phyloP scores from a whole-genome alignment of 1,140 invertebrate species.

The Myzus persicae region DNA sequence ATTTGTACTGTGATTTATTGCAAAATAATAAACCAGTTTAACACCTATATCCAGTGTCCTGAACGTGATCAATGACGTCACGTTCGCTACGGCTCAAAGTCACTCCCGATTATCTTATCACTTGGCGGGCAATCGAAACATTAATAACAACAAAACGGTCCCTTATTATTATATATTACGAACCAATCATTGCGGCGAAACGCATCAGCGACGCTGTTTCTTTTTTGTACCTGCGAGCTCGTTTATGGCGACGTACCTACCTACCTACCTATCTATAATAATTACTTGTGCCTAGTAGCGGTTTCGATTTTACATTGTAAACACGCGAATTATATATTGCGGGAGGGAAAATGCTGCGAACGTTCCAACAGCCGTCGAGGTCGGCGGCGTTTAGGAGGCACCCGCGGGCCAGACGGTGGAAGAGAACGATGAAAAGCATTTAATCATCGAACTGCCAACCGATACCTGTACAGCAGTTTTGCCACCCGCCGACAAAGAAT shows the following conservation, averaged over 20 bases:
- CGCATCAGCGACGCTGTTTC: too few species aligned
- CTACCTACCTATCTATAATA: background rate
- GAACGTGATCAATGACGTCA: background rate
- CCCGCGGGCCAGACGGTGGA: background rate
- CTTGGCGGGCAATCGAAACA: background rate
- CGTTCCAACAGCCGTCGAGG: background rate
- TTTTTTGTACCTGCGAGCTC: background rate
- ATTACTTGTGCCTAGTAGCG: background rate
- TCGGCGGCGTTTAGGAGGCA: background rate
- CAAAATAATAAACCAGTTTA: slow-evolving; percentile 45
- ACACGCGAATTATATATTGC: slow-evolving; percentile 24
- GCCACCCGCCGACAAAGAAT: slow-evolving; percentile 54
- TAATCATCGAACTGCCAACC: slow-evolving; percentile 42
- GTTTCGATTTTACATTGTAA: slow-evolving; percentile 1
- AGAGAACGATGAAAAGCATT: background rate
- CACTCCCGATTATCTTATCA: background rate
- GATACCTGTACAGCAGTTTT: slow-evolving; percentile 33
- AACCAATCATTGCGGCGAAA: background rate
- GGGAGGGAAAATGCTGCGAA: background rate
- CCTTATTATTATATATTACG: too few species aligned
- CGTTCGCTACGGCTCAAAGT: background rate
- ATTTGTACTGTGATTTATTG: slow-evolving; percentile 13
- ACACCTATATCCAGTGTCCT: background rate
- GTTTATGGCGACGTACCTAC: background rate
- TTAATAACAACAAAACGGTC: background rate